phyloP scores from a whole-genome alignment of 2,888 invertebrate species.

The Trisateles emortualis region DNA sequence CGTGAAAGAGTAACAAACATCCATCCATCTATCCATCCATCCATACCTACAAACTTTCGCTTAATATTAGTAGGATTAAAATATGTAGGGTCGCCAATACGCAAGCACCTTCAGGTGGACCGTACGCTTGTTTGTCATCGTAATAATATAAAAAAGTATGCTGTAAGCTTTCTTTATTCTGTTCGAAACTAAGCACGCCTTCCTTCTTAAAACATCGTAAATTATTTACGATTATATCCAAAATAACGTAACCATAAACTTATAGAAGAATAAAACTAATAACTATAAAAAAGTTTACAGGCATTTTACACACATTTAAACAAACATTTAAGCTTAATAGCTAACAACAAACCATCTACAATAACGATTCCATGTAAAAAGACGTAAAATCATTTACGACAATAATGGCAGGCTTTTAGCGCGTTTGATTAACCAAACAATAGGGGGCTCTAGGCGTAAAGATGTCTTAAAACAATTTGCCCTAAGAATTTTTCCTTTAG shows the following conservation, averaged over 20 bases:
- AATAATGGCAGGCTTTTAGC: constrained; percentile 27
- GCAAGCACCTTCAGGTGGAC: too few species aligned
- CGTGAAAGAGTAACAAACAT: too few species aligned
- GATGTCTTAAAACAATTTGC: constrained; percentile 38
- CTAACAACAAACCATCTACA: constrained; percentile 10
- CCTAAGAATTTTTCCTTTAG: constrained; percentile 45
- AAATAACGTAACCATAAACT: constrained; percentile 7
- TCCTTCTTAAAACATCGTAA: constrained; percentile 17
- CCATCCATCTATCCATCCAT: too few species aligned
- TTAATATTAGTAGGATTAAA: too few species aligned
- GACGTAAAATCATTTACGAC: constrained; percentile 23
- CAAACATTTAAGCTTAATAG: constrained; percentile 16
- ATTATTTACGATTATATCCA: constrained; percentile 39
- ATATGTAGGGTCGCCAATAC: too few species aligned
- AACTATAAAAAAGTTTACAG: constrained; percentile 33
- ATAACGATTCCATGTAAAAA: constrained; percentile 25
- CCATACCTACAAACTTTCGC: too few species aligned
- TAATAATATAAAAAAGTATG: too few species aligned
- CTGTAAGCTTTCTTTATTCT: too few species aligned
- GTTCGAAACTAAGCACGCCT: neutral
- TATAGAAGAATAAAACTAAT: constrained; percentile 20
- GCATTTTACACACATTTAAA: constrained; percentile 27
- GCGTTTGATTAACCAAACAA: constrained; percentile 56
- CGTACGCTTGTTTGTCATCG: too few species aligned
- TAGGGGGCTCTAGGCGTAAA: constrained; percentile 34